phyloP scores from a whole-genome alignment of 2,113 vertebrate species.

The Salvator merianae region DNA sequence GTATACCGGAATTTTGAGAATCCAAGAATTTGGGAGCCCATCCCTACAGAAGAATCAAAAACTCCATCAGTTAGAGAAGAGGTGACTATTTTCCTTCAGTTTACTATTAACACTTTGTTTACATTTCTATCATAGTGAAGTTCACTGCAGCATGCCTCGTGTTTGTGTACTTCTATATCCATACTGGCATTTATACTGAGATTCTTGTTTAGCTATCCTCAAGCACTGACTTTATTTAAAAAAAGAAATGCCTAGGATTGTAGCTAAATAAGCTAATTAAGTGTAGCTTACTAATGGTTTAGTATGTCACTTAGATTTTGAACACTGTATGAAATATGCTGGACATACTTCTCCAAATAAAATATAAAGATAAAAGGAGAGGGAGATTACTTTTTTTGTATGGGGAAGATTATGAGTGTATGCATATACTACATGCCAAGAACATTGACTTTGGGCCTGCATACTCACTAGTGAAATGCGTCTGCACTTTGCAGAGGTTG shows the following conservation, averaged over 20 bases:
- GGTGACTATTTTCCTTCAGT: not conserved
- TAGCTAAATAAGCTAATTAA: constrained; percentile 41
- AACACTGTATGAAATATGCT: constrained; percentile 30
- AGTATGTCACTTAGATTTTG: constrained; percentile 24
- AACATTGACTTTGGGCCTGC: not conserved
- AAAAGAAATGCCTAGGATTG: too few species aligned
- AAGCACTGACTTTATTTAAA: too few species aligned
- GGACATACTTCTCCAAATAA: constrained; percentile 28
- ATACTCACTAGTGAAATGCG: too few species aligned
- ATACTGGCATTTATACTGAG: constrained; percentile 17
- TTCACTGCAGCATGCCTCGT: constrained; percentile 6
- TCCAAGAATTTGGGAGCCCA: not conserved
- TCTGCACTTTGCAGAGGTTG: too few species aligned
- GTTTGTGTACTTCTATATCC: not conserved
- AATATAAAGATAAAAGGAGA: constrained; percentile 5
- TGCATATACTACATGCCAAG: not conserved
- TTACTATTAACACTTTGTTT: not conserved
- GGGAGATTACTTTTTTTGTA: not conserved
- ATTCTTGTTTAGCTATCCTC: constrained; percentile 24
- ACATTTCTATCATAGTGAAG: not conserved
- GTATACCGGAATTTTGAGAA: too few species aligned
- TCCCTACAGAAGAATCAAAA: too few species aligned
- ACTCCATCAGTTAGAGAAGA: not conserved
- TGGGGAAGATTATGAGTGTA: constrained; percentile 10
- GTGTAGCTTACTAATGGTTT: constrained; percentile 30